These are phyloP conservation scores for Syngnathus rostellatus DNA, from an alignment of 2,797 vertebrate species.

Conservation along the genomic window DNA sequence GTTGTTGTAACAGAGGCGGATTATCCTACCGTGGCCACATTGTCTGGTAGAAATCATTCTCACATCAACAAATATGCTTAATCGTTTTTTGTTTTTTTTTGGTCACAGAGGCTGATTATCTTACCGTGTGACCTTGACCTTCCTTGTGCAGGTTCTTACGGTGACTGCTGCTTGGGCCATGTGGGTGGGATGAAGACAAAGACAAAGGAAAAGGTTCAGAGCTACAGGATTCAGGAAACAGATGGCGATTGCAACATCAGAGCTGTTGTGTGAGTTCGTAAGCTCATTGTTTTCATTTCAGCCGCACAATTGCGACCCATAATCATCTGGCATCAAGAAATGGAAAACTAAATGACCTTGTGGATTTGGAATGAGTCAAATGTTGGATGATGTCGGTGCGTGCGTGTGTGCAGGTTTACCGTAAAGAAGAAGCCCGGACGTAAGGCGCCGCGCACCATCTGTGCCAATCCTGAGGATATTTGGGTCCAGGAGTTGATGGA, in stretches of 20 bases:
- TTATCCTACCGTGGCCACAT: background rate
- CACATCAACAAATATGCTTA: too few relatives aligned
- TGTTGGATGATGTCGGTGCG: background rate
- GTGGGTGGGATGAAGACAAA: rapidly evolving
- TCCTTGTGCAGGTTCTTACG: conserved; percentile 49
- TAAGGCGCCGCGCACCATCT: conserved; percentile 13
- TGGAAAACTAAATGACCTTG: conserved; percentile 14
- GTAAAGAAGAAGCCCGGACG: conserved; percentile 12
- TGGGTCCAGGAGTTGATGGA: conserved; percentile 29
- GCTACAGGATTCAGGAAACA: conserved; percentile 59
- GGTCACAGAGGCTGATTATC: background rate
- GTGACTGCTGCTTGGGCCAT: conserved; percentile 67
- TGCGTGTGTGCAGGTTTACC: conserved; percentile 40
- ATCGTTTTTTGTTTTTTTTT: too few relatives aligned
- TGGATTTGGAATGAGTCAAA: background rate
- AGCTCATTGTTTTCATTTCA: background rate
- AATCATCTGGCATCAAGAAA: conserved; percentile 8
- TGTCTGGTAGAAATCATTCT: too few relatives aligned
- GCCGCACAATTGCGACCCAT: background rate
- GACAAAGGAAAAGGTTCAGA: conserved; percentile 2
- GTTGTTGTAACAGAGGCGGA: background rate
- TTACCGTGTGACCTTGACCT: background rate
- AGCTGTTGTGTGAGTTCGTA: conserved; percentile 66
- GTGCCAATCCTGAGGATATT: conserved; percentile 24
- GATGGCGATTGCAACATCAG: conserved; percentile 71